Conservation (phyloP, 1,140 invertebrate species). For the Venustaconcha ellipsiformis region DNA sequence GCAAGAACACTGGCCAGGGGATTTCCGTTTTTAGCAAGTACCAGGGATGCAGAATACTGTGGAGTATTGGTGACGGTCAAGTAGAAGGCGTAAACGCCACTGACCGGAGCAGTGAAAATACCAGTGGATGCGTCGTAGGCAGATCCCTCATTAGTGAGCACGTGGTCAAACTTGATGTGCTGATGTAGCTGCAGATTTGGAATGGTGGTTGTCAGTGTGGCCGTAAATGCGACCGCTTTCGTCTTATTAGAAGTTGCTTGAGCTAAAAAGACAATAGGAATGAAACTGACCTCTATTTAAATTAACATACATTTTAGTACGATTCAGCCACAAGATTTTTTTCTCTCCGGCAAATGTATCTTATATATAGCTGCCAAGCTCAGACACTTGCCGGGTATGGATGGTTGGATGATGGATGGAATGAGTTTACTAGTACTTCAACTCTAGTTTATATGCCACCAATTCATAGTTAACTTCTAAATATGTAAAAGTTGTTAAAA, state of each 20-base stretch:
- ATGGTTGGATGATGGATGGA: too few relatives aligned
- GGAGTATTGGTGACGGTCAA: slow-evolving; percentile 6
- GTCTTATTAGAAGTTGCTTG: background rate
- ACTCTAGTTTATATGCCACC: too few relatives aligned
- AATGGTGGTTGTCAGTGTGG: slow-evolving; percentile 1
- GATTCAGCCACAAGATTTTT: too few relatives aligned
- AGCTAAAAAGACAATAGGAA: too few relatives aligned
- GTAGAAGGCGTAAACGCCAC: slow-evolving; percentile 6
- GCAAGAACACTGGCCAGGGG: background rate
- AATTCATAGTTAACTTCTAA: too few relatives aligned
- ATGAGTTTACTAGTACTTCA: too few relatives aligned
- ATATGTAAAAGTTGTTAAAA: too few relatives aligned
- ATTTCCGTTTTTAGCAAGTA: slow-evolving; percentile 4
- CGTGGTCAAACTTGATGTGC: slow-evolving; percentile 12
- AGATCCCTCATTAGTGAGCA: slow-evolving; percentile 1
- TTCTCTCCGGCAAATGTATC: too few relatives aligned
- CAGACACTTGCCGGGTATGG: too few relatives aligned
- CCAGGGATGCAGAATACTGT: background rate
- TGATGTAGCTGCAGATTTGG: background rate
- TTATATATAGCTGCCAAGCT: too few relatives aligned
- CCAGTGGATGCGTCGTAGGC: slow-evolving; percentile 3
- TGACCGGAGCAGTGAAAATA: background rate
- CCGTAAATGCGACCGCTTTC: slow-evolving; percentile 6
- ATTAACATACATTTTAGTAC: too few relatives aligned
- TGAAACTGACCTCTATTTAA: too few relatives aligned